A percentile compares a stretch with the other conserved stretches of the same genome.
These are phyloP conservation scores for Zoanthus sociatus DNA, from an alignment of 92 coral and sea anemone genomes.

Conservation along the genomic window DNA sequence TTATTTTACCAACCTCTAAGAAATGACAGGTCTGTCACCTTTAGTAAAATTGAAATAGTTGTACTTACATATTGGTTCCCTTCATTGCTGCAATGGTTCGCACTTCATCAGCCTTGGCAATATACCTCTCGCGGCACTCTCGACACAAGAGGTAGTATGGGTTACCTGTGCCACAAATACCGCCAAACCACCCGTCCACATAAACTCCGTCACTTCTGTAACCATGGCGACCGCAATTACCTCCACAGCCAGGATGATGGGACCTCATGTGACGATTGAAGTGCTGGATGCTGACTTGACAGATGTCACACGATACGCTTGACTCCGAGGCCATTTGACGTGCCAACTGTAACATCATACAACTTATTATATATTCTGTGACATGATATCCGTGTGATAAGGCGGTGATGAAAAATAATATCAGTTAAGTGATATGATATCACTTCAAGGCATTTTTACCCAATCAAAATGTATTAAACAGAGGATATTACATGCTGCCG, in stretches of 20 bases:
- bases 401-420: too few relatives aligned
- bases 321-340: slow-evolving; percentile 66
- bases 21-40: too few relatives aligned
- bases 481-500: too few relatives aligned
- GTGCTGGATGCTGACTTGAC: slow-evolving; percentile 72
- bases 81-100: slow-evolving; percentile 81
- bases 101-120: slow-evolving; percentile 84
- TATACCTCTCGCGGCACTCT: slow-evolving; percentile 79
- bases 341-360: slow-evolving; percentile 56
- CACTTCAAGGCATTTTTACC: too few relatives aligned
- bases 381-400: too few relatives aligned
- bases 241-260: slow-evolving; percentile 92
- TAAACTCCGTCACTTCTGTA: slow-evolving; percentile 91
- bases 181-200: slow-evolving; percentile 96
- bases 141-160: slow-evolving; percentile 87
- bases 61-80: slow-evolving; percentile 80
- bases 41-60: too few relatives aligned
- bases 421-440: too few relatives aligned
- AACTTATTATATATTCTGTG: too few relatives aligned
- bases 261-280: slow-evolving; percentile 89
- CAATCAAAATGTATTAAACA: too few relatives aligned
- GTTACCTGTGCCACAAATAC: slow-evolving; percentile 89
- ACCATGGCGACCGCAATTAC: slow-evolving; percentile 95
- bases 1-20: too few relatives aligned
- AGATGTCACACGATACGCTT: slow-evolving; percentile 77